Conservation (phyloP, 2,888 invertebrate genomes). For the Eupithecia subumbrata region DNA sequence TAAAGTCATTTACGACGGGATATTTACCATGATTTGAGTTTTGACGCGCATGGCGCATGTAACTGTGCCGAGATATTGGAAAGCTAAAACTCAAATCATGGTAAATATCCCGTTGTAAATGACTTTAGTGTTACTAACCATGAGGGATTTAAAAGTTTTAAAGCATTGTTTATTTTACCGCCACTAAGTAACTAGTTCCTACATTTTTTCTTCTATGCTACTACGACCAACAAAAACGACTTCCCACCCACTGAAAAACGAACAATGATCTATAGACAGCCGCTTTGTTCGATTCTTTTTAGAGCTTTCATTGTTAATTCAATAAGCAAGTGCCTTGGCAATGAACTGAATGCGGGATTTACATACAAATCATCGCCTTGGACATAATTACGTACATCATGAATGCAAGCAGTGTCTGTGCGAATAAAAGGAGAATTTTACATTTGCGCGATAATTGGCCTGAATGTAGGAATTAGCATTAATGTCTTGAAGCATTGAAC, state of each 20-base stretch:
- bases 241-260: conserved; percentile 19
- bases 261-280: conserved; percentile 18
- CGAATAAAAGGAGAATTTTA: conserved; percentile 7
- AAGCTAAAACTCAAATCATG: too few species aligned
- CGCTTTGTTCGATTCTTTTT: conserved; percentile 28
- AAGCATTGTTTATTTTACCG: background rate
- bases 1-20: too few species aligned
- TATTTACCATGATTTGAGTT: too few species aligned
- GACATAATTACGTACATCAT: background rate
- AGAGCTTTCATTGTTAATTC: conserved; percentile 33
- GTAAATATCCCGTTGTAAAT: too few species aligned
- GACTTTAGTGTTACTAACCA: too few species aligned
- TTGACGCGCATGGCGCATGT: too few species aligned
- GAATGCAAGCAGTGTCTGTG: background rate
- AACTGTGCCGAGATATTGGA: too few species aligned
- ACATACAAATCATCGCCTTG: conserved; percentile 23
- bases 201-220: background rate
- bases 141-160: too few species aligned
- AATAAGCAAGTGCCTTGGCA: conserved; percentile 24
- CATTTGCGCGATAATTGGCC: conserved; percentile 7
- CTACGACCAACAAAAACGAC: background rate
- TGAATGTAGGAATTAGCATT: background rate
- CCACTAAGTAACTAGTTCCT: background rate
- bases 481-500: background rate
- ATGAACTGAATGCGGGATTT: conserved; percentile 29